Base-by-base conservation (phyloP, 2,113 vertebrate genomes). In the Neomonachus schauinslandi region DNA sequence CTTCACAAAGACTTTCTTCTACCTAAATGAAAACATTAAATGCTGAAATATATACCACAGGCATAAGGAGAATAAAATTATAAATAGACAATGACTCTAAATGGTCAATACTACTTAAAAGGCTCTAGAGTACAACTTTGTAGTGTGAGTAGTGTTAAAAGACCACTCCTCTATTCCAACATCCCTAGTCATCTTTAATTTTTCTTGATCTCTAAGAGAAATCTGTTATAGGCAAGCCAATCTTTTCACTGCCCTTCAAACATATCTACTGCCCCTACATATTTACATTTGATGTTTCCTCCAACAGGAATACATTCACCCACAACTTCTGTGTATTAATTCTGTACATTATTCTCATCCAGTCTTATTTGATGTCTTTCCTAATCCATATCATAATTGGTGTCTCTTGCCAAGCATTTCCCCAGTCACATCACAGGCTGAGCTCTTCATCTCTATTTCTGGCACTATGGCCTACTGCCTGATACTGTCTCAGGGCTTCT, bases 11-110 rank as follows among this genome's bases (percentile, higher is more conserved):
- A 91, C 36, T 85, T 24, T 69, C 76, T 86, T 79, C 65, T 26
- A 65, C 42, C 59, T 95, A 94, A 92, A 95, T 74, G 51, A 79
- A 84, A 92, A 81, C 14, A 83, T 55, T n/a, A 86, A 33, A 71
- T 93, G 22, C 61, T 93, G 42, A 95, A 92, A 92, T 90, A 57
- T 4, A 65, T 55, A 33, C 53, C 76, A 7, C 18, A 92, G 28
- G 33, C 12, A 59, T 51, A 53, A 92, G 33, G 53, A 85, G 51
- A 82, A 90, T 72, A 94, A 84, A 86, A 84, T 80, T 67, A 21
- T 55, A 87, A 31, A 49, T 12, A 69, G 57, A 88, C 1, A 83
- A 39, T 90, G n/a, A 72, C 28, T 90, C 15, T 69, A 91, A 74
- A 59, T 76, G 57, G 65, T 61, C 49, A 76, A 51, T 67, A 76